Evolutionary conservation across 1,140 invertebrate species (phyloP).

Genomic region (Drosophila seguyi): DNA sequence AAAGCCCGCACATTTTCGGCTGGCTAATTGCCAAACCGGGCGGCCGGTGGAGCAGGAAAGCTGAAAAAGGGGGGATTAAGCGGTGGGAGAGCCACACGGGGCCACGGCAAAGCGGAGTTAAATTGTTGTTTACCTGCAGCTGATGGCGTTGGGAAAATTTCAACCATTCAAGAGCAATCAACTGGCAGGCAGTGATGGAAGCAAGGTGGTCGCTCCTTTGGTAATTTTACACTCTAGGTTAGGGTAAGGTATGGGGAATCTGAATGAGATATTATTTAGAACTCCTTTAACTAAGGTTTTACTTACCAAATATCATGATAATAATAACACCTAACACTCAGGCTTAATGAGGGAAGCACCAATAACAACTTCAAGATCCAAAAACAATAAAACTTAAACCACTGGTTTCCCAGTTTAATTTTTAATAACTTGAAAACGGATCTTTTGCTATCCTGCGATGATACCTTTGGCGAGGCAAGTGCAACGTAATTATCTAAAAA

Average conservation of each 20-base stretch:
- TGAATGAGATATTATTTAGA: too few species aligned
- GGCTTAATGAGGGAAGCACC: too few species aligned
- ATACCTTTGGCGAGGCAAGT: too few species aligned
- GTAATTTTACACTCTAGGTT: background rate
- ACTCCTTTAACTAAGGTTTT: too few species aligned
- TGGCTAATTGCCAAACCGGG: slow-evolving; percentile 41
- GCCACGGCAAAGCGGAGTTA: slow-evolving; percentile 21
- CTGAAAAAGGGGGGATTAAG: background rate
- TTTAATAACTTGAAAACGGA: too few species aligned
- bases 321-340: too few species aligned
- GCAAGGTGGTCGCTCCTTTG: background rate
- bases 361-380: too few species aligned
- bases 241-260: background rate
- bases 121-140: slow-evolving; percentile 59
- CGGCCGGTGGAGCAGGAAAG: background rate
- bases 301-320: too few species aligned
- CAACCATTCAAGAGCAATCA: slow-evolving; percentile 31
- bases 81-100: background rate
- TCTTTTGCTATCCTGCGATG: too few species aligned
- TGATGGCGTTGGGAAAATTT: slow-evolving; percentile 36
- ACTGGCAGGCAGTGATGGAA: slow-evolving; percentile 2
- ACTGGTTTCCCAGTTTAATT: too few species aligned
- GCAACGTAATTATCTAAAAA: too few species aligned
- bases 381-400: too few species aligned
- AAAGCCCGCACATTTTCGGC: slow-evolving; percentile 49